Evolutionary conservation across 2,113 vertebrate species (phyloP).

Genomic region (Cyphomyrus discorhynchus): DNA sequence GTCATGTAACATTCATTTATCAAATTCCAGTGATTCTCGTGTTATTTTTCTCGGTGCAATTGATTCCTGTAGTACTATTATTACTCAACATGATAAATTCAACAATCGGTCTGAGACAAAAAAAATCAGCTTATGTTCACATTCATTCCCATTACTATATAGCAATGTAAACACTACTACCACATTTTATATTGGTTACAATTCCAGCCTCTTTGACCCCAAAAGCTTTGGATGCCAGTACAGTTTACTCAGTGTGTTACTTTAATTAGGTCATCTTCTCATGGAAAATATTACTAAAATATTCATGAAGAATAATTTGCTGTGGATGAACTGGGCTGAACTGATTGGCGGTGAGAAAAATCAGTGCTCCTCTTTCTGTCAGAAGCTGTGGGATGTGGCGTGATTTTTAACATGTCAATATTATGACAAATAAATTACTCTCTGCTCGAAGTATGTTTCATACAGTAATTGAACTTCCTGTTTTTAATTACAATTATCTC

Average conservation of each 20-base stretch:
- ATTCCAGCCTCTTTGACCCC: neutral
- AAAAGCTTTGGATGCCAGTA: neutral
- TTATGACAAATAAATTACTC: neutral
- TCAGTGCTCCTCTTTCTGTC: neutral
- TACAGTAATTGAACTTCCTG: neutral
- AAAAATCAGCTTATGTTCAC: neutral
- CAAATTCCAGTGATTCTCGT: neutral
- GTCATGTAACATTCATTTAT: neutral
- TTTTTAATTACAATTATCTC: neutral
- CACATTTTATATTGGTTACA: neutral
- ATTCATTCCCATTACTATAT: neutral
- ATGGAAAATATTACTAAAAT: neutral
- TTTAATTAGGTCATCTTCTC: slow-evolving; percentile 12
- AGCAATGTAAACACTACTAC: neutral
- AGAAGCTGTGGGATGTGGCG: neutral
- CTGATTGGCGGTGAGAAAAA: neutral
- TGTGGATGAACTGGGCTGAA: neutral
- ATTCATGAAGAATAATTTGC: neutral
- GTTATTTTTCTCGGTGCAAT: neutral
- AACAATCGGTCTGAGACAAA: neutral
- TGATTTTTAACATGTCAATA: neutral
- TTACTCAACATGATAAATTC: neutral
- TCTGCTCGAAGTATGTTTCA: neutral
- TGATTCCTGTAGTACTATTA: neutral
- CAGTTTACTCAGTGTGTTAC: neutral